Conservation (phyloP, 2,888 invertebrate species). For the Leptinotarsa rubiginosa region DNA sequence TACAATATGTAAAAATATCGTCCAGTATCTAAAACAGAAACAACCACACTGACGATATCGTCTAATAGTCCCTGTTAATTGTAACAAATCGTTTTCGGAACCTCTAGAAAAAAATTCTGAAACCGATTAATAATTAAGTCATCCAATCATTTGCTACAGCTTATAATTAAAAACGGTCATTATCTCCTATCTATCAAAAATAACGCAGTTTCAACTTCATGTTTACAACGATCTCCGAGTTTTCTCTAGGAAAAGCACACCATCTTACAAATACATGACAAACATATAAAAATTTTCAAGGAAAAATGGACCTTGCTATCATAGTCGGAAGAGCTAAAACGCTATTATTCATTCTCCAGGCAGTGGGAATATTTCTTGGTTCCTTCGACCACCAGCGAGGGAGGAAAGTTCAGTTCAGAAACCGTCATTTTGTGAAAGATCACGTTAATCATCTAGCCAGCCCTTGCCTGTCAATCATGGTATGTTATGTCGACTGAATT, state of each 20-base stretch:
- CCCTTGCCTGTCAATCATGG: conserved; percentile 66
- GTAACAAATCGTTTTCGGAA: conserved; percentile 15
- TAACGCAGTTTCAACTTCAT: conserved; percentile 39
- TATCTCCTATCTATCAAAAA: conserved; percentile 48
- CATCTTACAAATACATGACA: not conserved
- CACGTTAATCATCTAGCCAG: conserved; percentile 66
- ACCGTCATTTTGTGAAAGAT: conserved; percentile 66
- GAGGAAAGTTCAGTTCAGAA: conserved; percentile 60
- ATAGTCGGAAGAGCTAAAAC: not conserved
- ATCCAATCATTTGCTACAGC: conserved; percentile 32
- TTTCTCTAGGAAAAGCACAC: conserved; percentile 31
- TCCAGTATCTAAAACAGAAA: not conserved
- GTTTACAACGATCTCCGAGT: conserved; percentile 37
- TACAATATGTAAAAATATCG: not conserved
- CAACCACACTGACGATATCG: not conserved
- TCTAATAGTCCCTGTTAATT: not conserved
- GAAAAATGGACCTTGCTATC: conserved; percentile 18
- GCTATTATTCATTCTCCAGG: not conserved
- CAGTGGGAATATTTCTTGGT: not conserved
- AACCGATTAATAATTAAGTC: conserved; percentile 32
- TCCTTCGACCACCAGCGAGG: conserved; percentile 37
- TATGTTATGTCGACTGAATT: conserved; percentile 56
- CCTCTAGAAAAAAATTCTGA: conserved; percentile 14
- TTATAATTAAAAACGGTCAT: conserved; percentile 38
- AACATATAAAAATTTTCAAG: not conserved